Conservation (phyloP, 1,140 invertebrate genomes). For the Eciton burchellii region DNA sequence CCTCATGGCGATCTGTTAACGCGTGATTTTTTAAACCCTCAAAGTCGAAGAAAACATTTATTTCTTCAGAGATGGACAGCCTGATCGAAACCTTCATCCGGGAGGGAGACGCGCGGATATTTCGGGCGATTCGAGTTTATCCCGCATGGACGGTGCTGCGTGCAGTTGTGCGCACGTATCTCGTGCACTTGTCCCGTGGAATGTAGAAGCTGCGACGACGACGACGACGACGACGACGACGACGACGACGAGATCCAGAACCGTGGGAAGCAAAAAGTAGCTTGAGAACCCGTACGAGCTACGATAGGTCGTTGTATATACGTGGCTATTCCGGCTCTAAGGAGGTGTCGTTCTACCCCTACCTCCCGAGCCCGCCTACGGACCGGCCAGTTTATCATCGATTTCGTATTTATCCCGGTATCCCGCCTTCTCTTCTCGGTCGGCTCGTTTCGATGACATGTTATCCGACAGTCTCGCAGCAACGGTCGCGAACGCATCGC, state of each 20-base stretch:
- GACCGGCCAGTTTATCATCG: slow-evolving; percentile 72
- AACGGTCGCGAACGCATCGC: slow-evolving; percentile 37
- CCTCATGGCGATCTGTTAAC: no score
- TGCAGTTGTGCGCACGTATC: slow-evolving; percentile 5
- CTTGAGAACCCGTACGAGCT: slow-evolving; percentile 75
- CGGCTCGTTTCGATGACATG: slow-evolving; percentile 73
- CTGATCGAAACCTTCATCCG: neutral
- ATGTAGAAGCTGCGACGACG: slow-evolving; percentile 68
- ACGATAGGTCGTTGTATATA: slow-evolving; percentile 74
- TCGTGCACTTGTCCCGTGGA: slow-evolving; percentile 63
- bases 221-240: slow-evolving; percentile 20
- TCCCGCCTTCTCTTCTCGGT: slow-evolving; percentile 70
- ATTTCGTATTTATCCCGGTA: slow-evolving; percentile 74
- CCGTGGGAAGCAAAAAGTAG: slow-evolving; percentile 77
- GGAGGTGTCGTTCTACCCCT: slow-evolving; percentile 77
- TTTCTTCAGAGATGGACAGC: no score
- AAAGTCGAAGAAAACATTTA: no score
- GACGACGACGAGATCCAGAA: slow-evolving; percentile 65
- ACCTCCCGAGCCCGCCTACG: slow-evolving; percentile 64
- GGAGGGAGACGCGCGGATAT: neutral
- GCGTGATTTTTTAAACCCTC: no score
- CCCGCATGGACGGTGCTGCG: slow-evolving; percentile 29
- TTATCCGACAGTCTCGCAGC: slow-evolving; percentile 53
- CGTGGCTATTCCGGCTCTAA: slow-evolving; percentile 74
- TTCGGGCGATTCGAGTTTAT: slow-evolving; percentile 40